A percentile compares a stretch with the other conserved stretches of the same genome.
These are phyloP conservation scores for Tenrec ecaudatus DNA, from an alignment of 2,113 vertebrate genomes.

Conservation along the genomic window DNA sequence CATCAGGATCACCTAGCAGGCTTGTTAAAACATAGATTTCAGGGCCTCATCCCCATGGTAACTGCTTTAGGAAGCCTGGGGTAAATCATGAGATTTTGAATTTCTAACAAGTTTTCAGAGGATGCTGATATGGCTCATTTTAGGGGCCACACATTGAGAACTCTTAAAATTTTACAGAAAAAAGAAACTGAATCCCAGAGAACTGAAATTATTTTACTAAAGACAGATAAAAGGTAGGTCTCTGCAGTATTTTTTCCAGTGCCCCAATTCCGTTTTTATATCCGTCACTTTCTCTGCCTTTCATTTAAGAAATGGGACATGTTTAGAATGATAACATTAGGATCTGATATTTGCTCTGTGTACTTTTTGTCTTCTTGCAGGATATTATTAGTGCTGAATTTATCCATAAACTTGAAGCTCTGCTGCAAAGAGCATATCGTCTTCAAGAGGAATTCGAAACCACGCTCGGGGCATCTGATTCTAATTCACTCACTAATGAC, in stretches of 20 bases:
- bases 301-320: neutral
- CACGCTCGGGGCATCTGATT: conserved; percentile 91
- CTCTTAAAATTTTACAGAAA: neutral
- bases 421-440: conserved; percentile 96
- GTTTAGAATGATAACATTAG: neutral
- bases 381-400: conserved; percentile 96
- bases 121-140: neutral
- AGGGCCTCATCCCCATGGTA: neutral
- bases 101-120: conserved; percentile 1
- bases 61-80: neutral
- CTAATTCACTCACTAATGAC: conserved; percentile 88
- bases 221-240: neutral
- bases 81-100: neutral
- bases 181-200: neutral
- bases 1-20: neutral
- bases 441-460: conserved; percentile 98
- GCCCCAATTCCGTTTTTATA: too few relatives aligned
- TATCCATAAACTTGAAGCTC: conserved; percentile 95
- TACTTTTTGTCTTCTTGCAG: conserved; percentile 82
- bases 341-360: conserved; percentile 1
- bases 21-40: neutral
- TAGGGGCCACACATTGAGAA: conserved; percentile 32
- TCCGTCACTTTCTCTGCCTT: too few relatives aligned
- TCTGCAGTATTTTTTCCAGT: too few relatives aligned
- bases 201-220: conserved; percentile 2